A percentile compares a stretch with the other conserved stretches of the same genome.
Conservation (phyloP, 2,113 vertebrate species). For the Antigone vipio region DNA sequence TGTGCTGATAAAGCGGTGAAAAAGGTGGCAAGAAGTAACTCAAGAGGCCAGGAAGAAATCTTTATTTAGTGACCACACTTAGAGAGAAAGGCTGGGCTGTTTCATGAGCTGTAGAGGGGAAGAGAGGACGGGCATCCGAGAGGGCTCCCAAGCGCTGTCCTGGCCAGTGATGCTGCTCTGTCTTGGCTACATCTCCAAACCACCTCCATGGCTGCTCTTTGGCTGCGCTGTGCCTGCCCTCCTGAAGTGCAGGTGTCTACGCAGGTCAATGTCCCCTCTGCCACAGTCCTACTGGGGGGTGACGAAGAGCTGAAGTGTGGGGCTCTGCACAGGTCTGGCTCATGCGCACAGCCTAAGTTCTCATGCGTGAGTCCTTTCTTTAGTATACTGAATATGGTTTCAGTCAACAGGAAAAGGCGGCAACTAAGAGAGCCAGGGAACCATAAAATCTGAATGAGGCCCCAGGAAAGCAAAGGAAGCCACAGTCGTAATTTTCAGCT, state of each 20-base stretch:
- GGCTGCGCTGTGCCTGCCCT: accelerated
- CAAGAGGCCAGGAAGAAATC: neutral
- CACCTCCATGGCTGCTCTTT: accelerated
- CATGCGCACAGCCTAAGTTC: neutral
- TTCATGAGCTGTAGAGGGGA: neutral
- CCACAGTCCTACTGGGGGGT: accelerated
- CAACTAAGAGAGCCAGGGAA: neutral
- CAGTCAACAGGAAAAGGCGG: neutral
- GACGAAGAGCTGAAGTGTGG: neutral
- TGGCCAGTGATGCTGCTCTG: neutral
- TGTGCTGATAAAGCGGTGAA: neutral
- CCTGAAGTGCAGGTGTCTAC: neutral
- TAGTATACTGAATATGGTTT: neutral
- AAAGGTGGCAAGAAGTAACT: neutral
- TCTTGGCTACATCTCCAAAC: accelerated
- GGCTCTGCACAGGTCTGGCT: neutral
- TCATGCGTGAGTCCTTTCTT: neutral
- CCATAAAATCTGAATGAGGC: neutral
- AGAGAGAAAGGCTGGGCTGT: neutral
- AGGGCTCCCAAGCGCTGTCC: neutral
- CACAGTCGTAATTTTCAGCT: neutral
- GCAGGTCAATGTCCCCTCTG: accelerated
- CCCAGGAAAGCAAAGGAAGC: neutral
- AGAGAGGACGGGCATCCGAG: neutral
- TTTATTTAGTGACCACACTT: neutral